A percentile compares a stretch with the other conserved stretches of the same genome.
Evolutionary conservation across 1,140 invertebrate species (phyloP).

Genomic region (Lasioglossum albipes): DNA sequence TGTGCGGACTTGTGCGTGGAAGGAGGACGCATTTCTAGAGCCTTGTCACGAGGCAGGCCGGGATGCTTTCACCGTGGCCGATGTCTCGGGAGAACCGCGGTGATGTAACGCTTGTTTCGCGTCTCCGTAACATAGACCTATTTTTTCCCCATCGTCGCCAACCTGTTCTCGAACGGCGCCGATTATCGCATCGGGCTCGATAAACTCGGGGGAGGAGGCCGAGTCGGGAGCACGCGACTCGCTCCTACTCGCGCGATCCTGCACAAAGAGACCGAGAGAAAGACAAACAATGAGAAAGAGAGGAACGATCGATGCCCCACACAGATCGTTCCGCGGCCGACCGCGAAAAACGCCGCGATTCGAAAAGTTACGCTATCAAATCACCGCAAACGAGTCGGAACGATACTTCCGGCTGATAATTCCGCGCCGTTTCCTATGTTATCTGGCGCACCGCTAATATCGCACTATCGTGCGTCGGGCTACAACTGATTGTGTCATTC

Average conservation of each 20-base stretch:
- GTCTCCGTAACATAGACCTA: background rate
- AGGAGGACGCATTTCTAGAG: conserved; percentile 28
- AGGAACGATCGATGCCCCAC: too few relatives aligned
- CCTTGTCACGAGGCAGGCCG: background rate
- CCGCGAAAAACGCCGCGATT: background rate
- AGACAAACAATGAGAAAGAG: too few relatives aligned
- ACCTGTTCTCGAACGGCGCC: too few relatives aligned
- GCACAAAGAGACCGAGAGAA: background rate
- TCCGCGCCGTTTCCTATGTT: conserved; percentile 47
- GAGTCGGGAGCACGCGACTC: too few relatives aligned
- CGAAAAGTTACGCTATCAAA: conserved; percentile 48
- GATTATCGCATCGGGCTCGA: too few relatives aligned
- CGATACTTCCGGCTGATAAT: conserved; percentile 59
- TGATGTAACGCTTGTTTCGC: conserved; percentile 10
- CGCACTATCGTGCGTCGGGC: background rate
- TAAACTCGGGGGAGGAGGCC: too few relatives aligned
- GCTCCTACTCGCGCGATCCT: background rate
- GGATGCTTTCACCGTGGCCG: conserved; percentile 23
- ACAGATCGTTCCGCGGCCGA: background rate
- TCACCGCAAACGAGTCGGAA: conserved; percentile 27
- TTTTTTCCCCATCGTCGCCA: too few relatives aligned
- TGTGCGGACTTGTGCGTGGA: background rate
- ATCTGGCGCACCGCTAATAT: conserved; percentile 40
- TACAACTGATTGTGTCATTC: conserved; percentile 23
- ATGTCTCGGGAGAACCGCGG: background rate